Base-by-base conservation (phyloP, 1,140 invertebrate species). In the Drosophila hydei region DNA sequence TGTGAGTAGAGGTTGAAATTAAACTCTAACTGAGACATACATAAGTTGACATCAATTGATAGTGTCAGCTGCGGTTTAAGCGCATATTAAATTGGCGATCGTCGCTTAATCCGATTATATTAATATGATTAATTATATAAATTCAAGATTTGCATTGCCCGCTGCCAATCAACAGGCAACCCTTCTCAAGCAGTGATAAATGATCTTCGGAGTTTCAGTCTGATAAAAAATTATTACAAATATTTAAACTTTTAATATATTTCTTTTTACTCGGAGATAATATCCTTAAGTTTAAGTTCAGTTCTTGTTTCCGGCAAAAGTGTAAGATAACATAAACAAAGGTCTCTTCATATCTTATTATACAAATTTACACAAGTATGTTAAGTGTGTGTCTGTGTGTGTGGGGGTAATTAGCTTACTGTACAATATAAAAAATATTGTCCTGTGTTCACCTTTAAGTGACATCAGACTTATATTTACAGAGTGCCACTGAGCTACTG, bases 111-210 rank as follows among this genome's bases (percentile, higher is more conserved):
- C 61, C 61, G 67, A 48, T 70, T 70, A 70, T 50, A 63, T 50
- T 70, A 64, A 70, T 71, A 65, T 65, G 68, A 71, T 71, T 71
- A 58, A 71, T 71, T 65, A 65, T 51, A 64, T 71, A 51, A 58
- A 65, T 58, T 36, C 45, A 55, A 33, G 52, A 65, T 71, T 71
- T 58, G 60, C 61, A 58, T 40, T 30, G 60, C 23, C 30, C 18
- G 36, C 43, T 55, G 67, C 48, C 67, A 68, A 68, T 68, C 56
- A 68, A 30, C 48, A 40, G 21, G 40, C 21, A 23, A 33, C 18
- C 54, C 19, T 55, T 30, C 54, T 54, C 30, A 52, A 18, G 25
- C 9, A 2, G 2, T 63, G 42, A 56, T 54, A 21, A 36, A 23
- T 63, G 59, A 54, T 16, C 38, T 55, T 54, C 58, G 45, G 40